phyloP scores from a whole-genome alignment of 2,113 vertebrate genomes.

The Mesocricetus auratus region DNA sequence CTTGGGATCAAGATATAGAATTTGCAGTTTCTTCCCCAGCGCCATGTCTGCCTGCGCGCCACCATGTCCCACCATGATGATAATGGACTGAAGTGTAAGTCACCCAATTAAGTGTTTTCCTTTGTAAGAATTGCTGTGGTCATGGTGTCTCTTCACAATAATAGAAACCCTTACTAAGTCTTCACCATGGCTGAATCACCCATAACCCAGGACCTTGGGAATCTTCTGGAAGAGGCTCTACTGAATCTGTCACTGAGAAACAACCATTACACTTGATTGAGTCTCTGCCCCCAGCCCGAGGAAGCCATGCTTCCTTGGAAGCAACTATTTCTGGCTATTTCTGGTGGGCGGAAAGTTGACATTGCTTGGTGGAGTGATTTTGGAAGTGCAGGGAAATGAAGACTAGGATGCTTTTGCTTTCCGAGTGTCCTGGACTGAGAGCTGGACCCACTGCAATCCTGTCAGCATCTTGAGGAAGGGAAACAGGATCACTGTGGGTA shows the following conservation, averaged over 20 bases:
- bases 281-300: conserved; percentile 19
- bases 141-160: neutral
- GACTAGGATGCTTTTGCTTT: conserved; percentile 38
- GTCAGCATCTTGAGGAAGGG: neutral
- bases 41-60: neutral
- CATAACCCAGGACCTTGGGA: neutral
- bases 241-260: conserved; percentile 18
- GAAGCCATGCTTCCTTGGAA: conserved; percentile 39
- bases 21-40: neutral
- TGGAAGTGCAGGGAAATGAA: neutral
- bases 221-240: neutral
- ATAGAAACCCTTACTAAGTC: neutral
- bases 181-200: neutral
- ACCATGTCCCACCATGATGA: neutral
- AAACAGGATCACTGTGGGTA: neutral
- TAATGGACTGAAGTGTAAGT: neutral
- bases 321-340: conserved; percentile 76
- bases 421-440: neutral
- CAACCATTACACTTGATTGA: neutral
- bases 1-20: neutral
- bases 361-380: conserved; percentile 39
- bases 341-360: conserved; percentile 68
- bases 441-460: neutral
- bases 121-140: neutral
- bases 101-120: neutral